phyloP scores from a whole-genome alignment of 2,888 invertebrate genomes.

The Drosophila mayaguana region DNA sequence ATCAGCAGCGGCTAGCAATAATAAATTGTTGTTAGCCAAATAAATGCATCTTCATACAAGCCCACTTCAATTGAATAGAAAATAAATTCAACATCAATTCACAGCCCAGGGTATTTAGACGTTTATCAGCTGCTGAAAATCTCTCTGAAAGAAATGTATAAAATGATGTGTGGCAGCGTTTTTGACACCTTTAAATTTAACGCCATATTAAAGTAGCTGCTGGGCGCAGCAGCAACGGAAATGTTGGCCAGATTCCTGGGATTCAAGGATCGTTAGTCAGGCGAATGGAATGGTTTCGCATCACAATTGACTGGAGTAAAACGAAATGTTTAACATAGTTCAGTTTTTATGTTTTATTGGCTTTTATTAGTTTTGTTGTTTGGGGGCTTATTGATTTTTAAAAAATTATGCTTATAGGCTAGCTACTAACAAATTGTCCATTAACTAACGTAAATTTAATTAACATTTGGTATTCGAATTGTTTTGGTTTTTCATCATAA shows the following conservation, averaged over 20 bases:
- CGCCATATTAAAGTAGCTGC: conserved; percentile 32
- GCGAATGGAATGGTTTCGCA: too few species aligned
- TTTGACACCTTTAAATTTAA: conserved; percentile 37
- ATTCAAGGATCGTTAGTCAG: conserved; percentile 32
- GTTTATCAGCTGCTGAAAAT: not conserved
- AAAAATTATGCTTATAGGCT: conserved; percentile 77
- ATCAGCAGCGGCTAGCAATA: not conserved
- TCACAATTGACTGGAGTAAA: conserved; percentile 3
- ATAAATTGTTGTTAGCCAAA: not conserved
- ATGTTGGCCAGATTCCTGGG: not conserved
- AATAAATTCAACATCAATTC: not conserved
- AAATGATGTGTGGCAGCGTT: conserved; percentile 1
- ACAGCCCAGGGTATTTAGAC: conserved; percentile 20
- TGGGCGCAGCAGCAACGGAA: too few species aligned
- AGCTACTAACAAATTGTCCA: conserved; percentile 79
- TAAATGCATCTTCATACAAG: not conserved
- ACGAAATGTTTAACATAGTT: conserved; percentile 6
- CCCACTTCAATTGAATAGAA: not conserved
- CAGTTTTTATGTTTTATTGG: conserved; percentile 16
- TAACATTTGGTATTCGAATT: conserved; percentile 51
- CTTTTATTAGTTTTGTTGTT: conserved; percentile 20
- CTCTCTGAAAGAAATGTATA: not conserved
- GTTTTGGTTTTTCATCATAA: conserved; percentile 26
- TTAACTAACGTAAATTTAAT: conserved; percentile 80
- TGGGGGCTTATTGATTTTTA: conserved; percentile 71